A percentile compares a stretch with the other conserved stretches of the same genome.
Conservation (phyloP, 2,113 vertebrate species). For the Tachysurus vachellii region DNA sequence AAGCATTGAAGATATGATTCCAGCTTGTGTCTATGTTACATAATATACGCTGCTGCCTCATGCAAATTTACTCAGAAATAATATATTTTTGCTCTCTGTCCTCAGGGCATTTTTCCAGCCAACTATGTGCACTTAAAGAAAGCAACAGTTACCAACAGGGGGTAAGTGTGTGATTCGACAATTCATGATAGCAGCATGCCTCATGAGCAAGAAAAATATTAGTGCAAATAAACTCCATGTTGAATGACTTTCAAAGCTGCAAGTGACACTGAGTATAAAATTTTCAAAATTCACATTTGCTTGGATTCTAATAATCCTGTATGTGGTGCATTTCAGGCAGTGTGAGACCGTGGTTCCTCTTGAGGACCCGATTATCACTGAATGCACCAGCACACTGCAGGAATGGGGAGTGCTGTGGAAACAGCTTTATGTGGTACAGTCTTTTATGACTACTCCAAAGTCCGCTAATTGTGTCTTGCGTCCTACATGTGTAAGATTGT, state of each 20-base stretch:
- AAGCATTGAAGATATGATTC: constrained; percentile 30
- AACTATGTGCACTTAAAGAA: constrained; percentile 80
- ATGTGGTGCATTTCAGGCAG: constrained; percentile 69
- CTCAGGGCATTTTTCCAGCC: constrained; percentile 76
- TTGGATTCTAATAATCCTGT: not conserved
- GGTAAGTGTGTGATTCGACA: constrained; percentile 63
- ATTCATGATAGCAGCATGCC: constrained; percentile 26
- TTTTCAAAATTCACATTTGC: not conserved
- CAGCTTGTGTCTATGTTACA: constrained; percentile 10
- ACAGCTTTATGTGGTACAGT: constrained; percentile 93
- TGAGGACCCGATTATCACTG: constrained; percentile 94
- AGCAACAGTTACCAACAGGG: constrained; percentile 78
- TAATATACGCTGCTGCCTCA: not conserved
- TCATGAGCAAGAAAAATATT: constrained; percentile 8
- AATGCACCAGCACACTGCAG: constrained; percentile 93
- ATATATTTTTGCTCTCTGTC: constrained; percentile 30
- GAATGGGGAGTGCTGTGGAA: constrained; percentile 98
- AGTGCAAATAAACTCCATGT: constrained; percentile 4
- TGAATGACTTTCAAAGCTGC: not conserved
- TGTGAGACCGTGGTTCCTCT: constrained; percentile 95
- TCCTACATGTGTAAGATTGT: constrained; percentile 14
- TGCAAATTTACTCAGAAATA: not conserved
- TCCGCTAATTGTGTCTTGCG: not conserved
- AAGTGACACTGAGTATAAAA: not conserved
- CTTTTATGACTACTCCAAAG: not conserved